Evolutionary conservation across 2,113 vertebrate genomes (phyloP).

Genomic region (Pteruthius melanotis): DNA sequence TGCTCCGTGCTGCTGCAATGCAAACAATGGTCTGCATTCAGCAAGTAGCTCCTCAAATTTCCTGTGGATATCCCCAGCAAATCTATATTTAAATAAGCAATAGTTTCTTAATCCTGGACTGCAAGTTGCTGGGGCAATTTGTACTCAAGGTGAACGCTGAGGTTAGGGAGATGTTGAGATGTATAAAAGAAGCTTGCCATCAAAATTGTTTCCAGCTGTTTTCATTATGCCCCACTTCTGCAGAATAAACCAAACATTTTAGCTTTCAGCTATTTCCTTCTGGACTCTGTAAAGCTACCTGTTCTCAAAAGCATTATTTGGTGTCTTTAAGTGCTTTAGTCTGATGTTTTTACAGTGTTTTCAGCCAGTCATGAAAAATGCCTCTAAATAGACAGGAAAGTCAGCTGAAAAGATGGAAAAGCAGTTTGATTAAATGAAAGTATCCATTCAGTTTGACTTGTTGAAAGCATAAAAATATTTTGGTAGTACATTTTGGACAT

Average conservation of each 20-base stretch:
- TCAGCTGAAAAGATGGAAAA: neutral
- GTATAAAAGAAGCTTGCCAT: constrained; percentile 18
- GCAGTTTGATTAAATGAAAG: constrained; percentile 5
- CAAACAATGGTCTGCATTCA: constrained; percentile 58
- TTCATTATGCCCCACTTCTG: constrained; percentile 29
- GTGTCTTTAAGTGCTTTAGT: constrained; percentile 40
- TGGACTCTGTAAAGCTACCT: constrained; percentile 62
- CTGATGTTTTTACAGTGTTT: constrained; percentile 10
- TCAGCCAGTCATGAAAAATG: neutral
- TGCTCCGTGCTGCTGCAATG: neutral
- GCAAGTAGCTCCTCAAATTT: constrained; percentile 45
- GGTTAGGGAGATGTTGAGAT: constrained; percentile 36
- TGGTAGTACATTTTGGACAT: neutral
- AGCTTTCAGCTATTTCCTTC: constrained; percentile 61
- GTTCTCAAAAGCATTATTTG: constrained; percentile 53
- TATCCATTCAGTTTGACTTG: neutral
- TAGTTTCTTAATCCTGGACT: constrained; percentile 17
- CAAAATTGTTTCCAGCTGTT: constrained; percentile 56
- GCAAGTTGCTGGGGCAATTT: constrained; percentile 46
- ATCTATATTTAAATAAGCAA: constrained; percentile 45
- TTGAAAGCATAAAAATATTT: neutral
- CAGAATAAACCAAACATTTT: constrained; percentile 60
- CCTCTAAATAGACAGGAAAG: neutral
- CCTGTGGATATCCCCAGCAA: constrained; percentile 35
- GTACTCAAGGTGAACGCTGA: constrained; percentile 44